Conservation (phyloP, 2,113 vertebrate species). For the Dolichallabes microphthalmus region DNA sequence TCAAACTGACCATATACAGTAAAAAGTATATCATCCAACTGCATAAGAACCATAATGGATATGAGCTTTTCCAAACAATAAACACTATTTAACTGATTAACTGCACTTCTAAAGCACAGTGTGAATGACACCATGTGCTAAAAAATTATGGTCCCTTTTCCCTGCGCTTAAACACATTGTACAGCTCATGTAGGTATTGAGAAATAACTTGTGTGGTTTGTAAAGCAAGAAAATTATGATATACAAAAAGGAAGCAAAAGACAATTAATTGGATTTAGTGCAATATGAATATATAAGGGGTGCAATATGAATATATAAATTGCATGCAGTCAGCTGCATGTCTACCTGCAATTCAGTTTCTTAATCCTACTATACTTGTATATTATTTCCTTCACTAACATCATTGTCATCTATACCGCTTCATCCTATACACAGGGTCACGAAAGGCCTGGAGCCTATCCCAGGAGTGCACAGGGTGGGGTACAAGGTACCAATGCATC, state of each 20-base stretch:
- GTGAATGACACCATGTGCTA: not conserved
- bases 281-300: not conserved
- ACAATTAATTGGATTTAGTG: not conserved
- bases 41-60: not conserved
- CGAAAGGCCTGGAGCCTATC: too few relatives aligned
- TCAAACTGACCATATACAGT: not conserved
- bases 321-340: not conserved
- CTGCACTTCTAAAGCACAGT: not conserved
- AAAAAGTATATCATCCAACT: not conserved
- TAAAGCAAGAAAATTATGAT: not conserved
- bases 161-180: not conserved
- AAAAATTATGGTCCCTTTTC: not conserved
- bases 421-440: too few relatives aligned
- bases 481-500: too few relatives aligned
- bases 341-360: not conserved
- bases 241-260: not conserved
- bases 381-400: not conserved
- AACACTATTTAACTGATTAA: not conserved
- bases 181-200: not conserved
- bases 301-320: not conserved
- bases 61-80: not conserved
- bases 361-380: not conserved
- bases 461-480: too few relatives aligned
- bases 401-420: too few relatives aligned
- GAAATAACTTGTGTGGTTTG: not conserved